Evolutionary conservation across 1,140 invertebrate species (phyloP), one percentile per base, ranked within the genome.

Genomic region (Pinna nobilis): DNA sequence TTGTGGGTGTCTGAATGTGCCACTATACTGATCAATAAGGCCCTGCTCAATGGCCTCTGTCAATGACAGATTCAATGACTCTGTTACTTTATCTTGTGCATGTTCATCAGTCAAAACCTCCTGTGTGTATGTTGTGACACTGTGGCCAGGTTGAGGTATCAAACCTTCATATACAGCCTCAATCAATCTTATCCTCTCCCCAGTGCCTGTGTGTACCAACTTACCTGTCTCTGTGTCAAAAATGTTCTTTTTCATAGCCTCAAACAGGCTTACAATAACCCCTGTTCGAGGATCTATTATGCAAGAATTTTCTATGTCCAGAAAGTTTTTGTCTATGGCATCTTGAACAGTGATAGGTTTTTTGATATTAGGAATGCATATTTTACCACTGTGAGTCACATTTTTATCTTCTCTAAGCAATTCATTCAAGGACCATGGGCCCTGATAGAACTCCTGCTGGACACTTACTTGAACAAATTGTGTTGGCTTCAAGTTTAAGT

Each of bases 191-290:
- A 85, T 82, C 47, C 73, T 81, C 67, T 83, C 78, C 28, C 76
- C 80, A 28, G 81, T 84, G 41, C 67, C 79, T 28, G 64, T 65
- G 65, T 87, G 81, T 53, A 80, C 94, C 70, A 96, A 74, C 93
- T 91, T 93, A 28, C 94, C 94, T n/a, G 93, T 93, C 57, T 92
- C 90, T 0, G 93, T 92, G 86, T 97, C 95, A 84, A 95, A 95
- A 59, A 94, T 93, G 23, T 94, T 94, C 88, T 94, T 94, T 76
- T 94, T 94, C 11, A 97, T 93, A 1, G 95, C 95, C 88, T 96
- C 94, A 1, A 94, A 94, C 18, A 97, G 90, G 61, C 94, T 94
- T 0, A 98, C 79, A 3, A 92, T 85, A 76, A 95, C 82, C 60
- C 82, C 81, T 59, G 76, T 80, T 51, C 79, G 78, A 11, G 86